These are phyloP conservation scores for Danio aesculapii DNA, from an alignment of 2,797 vertebrate genomes.

Conservation along the genomic window DNA sequence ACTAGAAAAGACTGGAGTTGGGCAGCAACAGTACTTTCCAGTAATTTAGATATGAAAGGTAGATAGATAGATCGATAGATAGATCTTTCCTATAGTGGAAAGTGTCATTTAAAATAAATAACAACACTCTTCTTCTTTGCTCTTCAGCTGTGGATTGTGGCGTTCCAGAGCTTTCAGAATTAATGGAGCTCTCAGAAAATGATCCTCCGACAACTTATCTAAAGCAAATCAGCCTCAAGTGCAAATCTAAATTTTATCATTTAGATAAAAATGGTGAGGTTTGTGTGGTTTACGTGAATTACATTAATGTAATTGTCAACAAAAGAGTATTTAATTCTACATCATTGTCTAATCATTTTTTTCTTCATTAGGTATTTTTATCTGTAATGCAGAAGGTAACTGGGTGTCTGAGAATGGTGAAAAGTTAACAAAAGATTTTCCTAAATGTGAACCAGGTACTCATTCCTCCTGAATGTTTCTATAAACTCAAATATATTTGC, in stretches of 20 bases:
- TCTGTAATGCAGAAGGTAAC: constrained; percentile 66
- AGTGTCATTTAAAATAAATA: too few species aligned
- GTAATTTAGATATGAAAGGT: too few species aligned
- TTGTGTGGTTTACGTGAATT: background rate
- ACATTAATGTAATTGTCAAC: background rate
- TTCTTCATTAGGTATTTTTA: constrained; percentile 66
- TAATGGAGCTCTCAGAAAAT: constrained; percentile 60
- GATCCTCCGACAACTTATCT: constrained; percentile 70
- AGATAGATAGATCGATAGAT: too few species aligned
- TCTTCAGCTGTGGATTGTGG: constrained; percentile 86
- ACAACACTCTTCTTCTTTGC: constrained; percentile 27
- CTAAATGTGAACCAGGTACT: constrained; percentile 75
- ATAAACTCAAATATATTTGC: too few species aligned
- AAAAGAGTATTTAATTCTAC: background rate
- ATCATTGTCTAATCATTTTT: background rate
- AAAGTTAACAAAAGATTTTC: constrained; percentile 33
- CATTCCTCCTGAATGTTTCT: too few species aligned
- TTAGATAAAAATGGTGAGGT: constrained; percentile 71
- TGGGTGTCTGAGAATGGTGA: constrained; percentile 67
- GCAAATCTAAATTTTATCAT: constrained; percentile 81
- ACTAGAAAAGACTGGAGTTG: too few species aligned
- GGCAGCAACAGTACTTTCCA: too few species aligned
- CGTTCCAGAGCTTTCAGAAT: constrained; percentile 67
- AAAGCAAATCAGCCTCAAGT: constrained; percentile 76
- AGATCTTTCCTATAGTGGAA: too few species aligned